Evolutionary conservation across 2,113 vertebrate genomes (phyloP), one percentile per base, ranked within the genome.

Genomic region (Eulacestoma nigropectus): DNA sequence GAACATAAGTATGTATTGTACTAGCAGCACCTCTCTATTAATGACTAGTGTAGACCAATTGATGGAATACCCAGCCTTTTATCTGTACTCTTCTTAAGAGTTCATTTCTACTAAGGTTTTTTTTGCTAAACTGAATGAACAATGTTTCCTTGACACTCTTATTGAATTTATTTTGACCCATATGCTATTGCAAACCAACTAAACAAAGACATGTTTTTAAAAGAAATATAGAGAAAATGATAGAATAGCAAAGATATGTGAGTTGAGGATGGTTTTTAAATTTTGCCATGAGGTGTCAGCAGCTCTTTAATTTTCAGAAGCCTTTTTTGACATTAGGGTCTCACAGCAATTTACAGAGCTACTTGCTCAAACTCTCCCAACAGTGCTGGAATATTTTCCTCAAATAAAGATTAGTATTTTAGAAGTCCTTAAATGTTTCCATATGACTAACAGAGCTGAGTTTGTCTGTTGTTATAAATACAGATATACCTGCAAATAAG

Each of bases 241-340:
- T 59, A 90, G 12, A 73, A 80, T 47, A 69, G 27, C 59, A 78
- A 32, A 70, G 17, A 37, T 60, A 10, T 75, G 60, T 78, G 67
- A 96, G 14, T 60, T 75, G 68, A 92, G 56, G 92, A 90, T 60
- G 93, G 74, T 92, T 96, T 86, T 94, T 90, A 90, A 94, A 93
- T 69, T 95, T 96, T 97, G 76, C 96, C 92, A 94, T 96, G 93
- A 96, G 96, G 93, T 96, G 96, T 96, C 96, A 96, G 96, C 96
- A 97, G 88, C 96, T 97, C 96, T 97, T 97, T 96, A 96, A 96
- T 96, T 96, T 96, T 96, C 79, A 84, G 95, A 90, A 94, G 83
- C 65, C 64, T 86, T 90, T 92, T 84, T 83, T 96, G 93, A 93
- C 92, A 53, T 87, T 57, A 78, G 37, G 26, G 88, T 86, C 56